Conservation (phyloP, 2,113 vertebrate genomes). For the Chionodraco myersi region DNA sequence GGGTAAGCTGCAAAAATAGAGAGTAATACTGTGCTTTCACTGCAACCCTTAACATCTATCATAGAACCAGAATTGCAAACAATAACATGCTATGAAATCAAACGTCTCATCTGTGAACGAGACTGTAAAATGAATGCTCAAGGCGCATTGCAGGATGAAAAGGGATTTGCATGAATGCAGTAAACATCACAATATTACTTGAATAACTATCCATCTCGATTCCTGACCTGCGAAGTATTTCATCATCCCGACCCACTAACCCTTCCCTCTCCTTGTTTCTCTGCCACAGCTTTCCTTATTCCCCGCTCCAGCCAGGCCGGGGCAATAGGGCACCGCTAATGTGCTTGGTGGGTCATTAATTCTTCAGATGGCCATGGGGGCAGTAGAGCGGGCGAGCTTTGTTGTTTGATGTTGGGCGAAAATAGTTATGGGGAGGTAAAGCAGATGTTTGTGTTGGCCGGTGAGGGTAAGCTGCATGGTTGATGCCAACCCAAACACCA, state of each 20-base stretch:
- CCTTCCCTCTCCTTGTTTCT: conserved; percentile 54
- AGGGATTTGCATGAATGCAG: neutral
- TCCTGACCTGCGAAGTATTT: conserved; percentile 57
- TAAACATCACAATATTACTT: conserved; percentile 20
- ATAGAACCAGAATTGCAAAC: neutral
- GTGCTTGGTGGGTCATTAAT: conserved; percentile 77
- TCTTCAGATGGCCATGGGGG: conserved; percentile 63
- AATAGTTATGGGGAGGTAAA: conserved; percentile 69
- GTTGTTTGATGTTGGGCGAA: conserved; percentile 69
- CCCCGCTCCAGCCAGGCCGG: conserved; percentile 55
- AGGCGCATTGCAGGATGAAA: neutral
- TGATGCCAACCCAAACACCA: conserved; percentile 74
- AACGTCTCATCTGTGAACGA: neutral
- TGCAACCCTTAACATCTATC: neutral
- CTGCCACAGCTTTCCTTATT: conserved; percentile 43
- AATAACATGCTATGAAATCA: neutral
- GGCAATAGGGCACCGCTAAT: conserved; percentile 73
- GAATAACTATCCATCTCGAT: conserved; percentile 41
- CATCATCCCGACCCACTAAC: conserved; percentile 61
- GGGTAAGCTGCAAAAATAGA: neutral
- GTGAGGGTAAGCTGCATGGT: conserved; percentile 41
- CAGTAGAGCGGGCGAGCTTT: conserved; percentile 58
- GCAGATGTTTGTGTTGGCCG: conserved; percentile 84
- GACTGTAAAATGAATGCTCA: conserved; percentile 3
- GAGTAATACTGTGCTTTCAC: neutral